phyloP scores from a whole-genome alignment of 2,888 invertebrate genomes.

The Amiota minor region DNA sequence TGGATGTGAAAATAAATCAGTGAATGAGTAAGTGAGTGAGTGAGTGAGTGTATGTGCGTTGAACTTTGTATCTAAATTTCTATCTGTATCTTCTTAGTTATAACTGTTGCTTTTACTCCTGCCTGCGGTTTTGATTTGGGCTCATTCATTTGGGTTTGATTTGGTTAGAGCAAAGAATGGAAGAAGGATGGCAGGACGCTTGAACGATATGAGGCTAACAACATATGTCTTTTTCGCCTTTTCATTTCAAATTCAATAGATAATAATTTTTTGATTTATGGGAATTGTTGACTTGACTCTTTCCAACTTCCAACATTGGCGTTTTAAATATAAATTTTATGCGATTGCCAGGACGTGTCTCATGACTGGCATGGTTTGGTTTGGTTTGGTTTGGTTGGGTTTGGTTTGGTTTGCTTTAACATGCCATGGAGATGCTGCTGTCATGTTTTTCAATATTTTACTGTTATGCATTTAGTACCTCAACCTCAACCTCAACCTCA shows the following conservation, averaged over 20 bases:
- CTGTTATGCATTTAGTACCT: slow-evolving; percentile 20
- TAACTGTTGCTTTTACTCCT: slow-evolving; percentile 15
- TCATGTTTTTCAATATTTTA: slow-evolving; percentile 31
- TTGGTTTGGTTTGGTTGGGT: background rate
- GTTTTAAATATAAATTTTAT: slow-evolving; percentile 6
- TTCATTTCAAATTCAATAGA: slow-evolving; percentile 24
- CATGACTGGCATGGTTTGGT: background rate
- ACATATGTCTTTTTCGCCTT: slow-evolving; percentile 17
- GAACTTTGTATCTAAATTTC: background rate
- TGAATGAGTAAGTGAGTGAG: no score
- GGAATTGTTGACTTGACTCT: slow-evolving; percentile 3
- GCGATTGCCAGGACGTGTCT: background rate
- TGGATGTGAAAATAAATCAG: slow-evolving; percentile 15
- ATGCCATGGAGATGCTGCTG: background rate
- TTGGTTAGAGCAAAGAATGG: background rate
- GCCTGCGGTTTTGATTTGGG: no score
- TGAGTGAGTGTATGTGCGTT: slow-evolving; percentile 13
- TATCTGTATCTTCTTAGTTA: slow-evolving; percentile 14
- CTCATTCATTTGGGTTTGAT: no score
- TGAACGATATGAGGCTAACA: no score
- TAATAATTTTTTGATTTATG: slow-evolving; percentile 28
- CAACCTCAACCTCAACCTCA: background rate
- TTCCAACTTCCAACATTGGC: background rate
- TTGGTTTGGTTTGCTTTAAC: background rate
- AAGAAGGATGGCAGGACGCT: background rate